Percentiles rank a stretch among this genome's conserved stretches.
These are phyloP conservation scores for Notoglanidium macrostoma DNA, from an alignment of 2,797 vertebrate genomes.

Conservation along the genomic window DNA sequence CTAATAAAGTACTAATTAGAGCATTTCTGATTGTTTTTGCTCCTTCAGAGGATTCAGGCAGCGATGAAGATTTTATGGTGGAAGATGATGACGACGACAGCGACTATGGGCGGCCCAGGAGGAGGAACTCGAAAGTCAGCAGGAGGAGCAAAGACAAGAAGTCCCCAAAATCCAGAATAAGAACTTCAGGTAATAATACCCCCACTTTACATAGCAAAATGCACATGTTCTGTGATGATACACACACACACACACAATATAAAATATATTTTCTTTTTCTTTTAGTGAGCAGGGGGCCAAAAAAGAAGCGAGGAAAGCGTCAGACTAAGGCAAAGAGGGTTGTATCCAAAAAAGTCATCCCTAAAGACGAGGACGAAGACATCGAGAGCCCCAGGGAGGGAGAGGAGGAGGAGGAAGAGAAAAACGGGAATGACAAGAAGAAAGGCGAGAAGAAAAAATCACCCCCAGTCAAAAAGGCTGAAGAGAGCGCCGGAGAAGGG, in stretches of 20 bases:
- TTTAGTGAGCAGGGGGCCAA: conserved; percentile 89
- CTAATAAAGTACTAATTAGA: neutral
- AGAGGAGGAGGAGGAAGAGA: conserved; percentile 67
- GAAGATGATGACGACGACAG: conserved; percentile 95
- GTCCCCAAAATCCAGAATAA: conserved; percentile 95
- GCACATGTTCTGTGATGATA: neutral
- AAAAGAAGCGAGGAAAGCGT: conserved; percentile 94
- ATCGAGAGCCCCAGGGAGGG: conserved; percentile 74
- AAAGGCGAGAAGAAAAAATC: conserved; percentile 81
- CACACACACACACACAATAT: neutral
- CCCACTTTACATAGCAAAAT: neutral
- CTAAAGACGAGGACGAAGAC: conserved; percentile 84
- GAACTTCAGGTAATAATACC: conserved; percentile 86
- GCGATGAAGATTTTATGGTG: conserved; percentile 96
- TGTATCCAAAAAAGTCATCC: conserved; percentile 89
- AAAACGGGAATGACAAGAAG: conserved; percentile 42
- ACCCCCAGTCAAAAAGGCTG: conserved; percentile 77
- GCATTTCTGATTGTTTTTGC: neutral
- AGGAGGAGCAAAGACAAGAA: conserved; percentile 96
- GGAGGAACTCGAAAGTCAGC: conserved; percentile 92
- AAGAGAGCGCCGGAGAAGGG: conserved; percentile 50
- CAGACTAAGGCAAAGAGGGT: conserved; percentile 84
- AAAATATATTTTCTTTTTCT: neutral
- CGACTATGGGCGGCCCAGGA: conserved; percentile 95
- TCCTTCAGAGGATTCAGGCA: conserved; percentile 78